Base-by-base conservation (phyloP, 2,888 invertebrate species). In the Melipona beecheii region DNA sequence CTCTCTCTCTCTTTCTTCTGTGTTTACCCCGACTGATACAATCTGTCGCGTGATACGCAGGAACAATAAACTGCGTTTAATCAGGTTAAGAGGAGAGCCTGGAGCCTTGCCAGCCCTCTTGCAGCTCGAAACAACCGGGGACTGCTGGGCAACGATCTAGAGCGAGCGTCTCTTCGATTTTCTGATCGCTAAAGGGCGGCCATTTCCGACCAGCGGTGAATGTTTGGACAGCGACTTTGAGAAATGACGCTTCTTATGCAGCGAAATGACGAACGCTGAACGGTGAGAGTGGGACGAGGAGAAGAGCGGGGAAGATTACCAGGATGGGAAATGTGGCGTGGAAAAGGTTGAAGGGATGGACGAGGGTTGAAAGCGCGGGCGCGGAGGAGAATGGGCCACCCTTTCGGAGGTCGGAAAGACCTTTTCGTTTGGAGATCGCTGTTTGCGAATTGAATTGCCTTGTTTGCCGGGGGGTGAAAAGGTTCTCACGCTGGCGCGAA, bases 51-150 rank as follows among this genome's bases (percentile, higher is more conserved):
- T 64, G 78, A 58, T 79, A 83, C 73, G 78, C 80, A 88, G 78
- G 76, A 84, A 86, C 86, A 91, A 91, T 92, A 90, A 92, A 91
- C 87, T 90, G 87, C 88, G 86, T 88, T 92, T 91, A 91, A 92
- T 92, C 92, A 91, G 88, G 89, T 92, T 91, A 90, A 91, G 90
- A 92, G 91, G 85, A 86, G 87, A 78, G 68, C 74, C 75, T 84
- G 82, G 85, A 87, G 74, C 78, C 62, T 13, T 73, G 84, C 86
- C 88, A 90, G 84, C 64, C 58, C 6, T 6, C 77, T 68, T 4
- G 60, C 78, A 13, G 9, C 36, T 43, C 43, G 60, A 27, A 71
- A 52, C 17, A 4, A 19, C 17, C 24, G 4, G 13, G 27, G 19
- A 4, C 19, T 11, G 27, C 6, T 6, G 9, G 21, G 6, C 43